Evolutionary conservation across 2,113 vertebrate genomes (phyloP), one percentile per base, ranked within the genome.

Genomic region (Prochilodus magdalenae): DNA sequence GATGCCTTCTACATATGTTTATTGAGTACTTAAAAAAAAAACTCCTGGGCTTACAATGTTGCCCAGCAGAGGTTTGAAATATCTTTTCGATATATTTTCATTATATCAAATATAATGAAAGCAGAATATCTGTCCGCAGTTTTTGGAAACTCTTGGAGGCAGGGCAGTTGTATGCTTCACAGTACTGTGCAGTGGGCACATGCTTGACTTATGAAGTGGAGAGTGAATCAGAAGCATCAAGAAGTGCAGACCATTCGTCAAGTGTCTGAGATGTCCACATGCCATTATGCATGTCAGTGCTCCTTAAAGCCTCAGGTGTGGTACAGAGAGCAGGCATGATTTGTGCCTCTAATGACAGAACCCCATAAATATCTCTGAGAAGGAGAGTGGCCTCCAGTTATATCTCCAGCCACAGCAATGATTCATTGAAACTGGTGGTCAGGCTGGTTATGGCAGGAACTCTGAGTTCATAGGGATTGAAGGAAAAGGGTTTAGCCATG

Each of bases 211-310:
- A 7, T n/a, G 22, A 4, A 47, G 69, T 73, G 47, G 26, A 63
- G 36, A 22, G 3, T 55, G 30, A 47, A 53, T 18, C 71, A 63
- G 49, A 70, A 75, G 71, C 14, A 20, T 55, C 53, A 55, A 5
- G 20, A 22, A 55, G 53, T 18, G 53, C 53, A 22, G 30, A 29
- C 59, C 14, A 67, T 86, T 82, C 83, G 84, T 89, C 84, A 87
- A 82, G 84, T 74, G 75, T 71, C 57, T 76, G n/a, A 83, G 79
- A 81, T 51, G 70, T 71, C 67, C 59, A 80, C 33, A 33, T 80
- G 65, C 75, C 62, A 78, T 51, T 69, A 69, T 55, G 36, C 85
- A 83, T 69, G 76, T 81, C 67, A 80, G 70, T 51, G 26, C 75
- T 73, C 47, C 69, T 69, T 27, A 77, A 75, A 18, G 44, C 7